Evolutionary conservation across 2,113 vertebrate genomes (phyloP).

Genomic region (Oncorhynchus kisutch): DNA sequence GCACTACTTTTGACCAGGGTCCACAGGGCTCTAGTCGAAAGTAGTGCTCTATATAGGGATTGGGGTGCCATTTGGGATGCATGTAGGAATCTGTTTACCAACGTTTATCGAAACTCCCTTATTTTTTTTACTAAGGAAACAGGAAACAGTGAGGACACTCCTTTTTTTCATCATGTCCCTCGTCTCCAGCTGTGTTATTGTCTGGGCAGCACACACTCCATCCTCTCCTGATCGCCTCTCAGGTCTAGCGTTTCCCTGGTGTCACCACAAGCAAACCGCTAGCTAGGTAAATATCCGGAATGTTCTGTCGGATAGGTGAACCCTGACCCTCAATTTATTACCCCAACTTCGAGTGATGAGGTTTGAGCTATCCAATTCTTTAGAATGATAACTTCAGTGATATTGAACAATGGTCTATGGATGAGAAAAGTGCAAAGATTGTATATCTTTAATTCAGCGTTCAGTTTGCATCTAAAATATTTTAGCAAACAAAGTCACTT

Average conservation of each 20-base stretch:
- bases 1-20: no score
- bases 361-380: neutral
- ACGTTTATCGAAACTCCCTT: slow-evolving; percentile 78
- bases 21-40: no score
- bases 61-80: no score
- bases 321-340: slow-evolving; percentile 12
- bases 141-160: slow-evolving; percentile 69
- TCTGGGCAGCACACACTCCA: slow-evolving; percentile 1
- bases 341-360: neutral
- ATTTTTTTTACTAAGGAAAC: slow-evolving; percentile 69
- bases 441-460: neutral
- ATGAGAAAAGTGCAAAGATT: neutral
- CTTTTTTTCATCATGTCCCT: slow-evolving; percentile 72
- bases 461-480: slow-evolving; percentile 9
- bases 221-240: slow-evolving; percentile 2
- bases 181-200: slow-evolving; percentile 81
- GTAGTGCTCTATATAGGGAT: no score
- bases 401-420: neutral
- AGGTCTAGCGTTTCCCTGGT: slow-evolving; percentile 16
- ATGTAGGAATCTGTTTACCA: slow-evolving; percentile 74
- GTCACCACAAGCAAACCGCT: slow-evolving; percentile 6
- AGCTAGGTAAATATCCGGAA: slow-evolving; percentile 28
- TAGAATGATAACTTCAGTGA: neutral
- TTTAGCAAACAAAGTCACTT: neutral
- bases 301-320: slow-evolving; percentile 10